Percentiles rank a stretch among this genome's conserved stretches.
Evolutionary conservation across 1,140 invertebrate species (phyloP).

Genomic region (Luehdorfia chinensis): DNA sequence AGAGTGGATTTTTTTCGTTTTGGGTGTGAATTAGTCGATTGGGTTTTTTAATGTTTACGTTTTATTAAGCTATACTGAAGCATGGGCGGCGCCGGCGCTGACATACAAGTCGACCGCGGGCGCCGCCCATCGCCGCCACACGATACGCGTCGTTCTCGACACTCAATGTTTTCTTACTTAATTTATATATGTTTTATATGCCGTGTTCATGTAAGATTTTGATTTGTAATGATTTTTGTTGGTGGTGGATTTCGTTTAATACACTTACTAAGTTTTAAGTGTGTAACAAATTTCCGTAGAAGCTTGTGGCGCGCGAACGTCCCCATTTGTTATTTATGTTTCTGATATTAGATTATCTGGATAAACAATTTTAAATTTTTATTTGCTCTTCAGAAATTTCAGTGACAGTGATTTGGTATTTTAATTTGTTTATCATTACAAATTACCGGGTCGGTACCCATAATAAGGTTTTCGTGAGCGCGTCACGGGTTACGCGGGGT

Average conservation of each 20-base stretch:
- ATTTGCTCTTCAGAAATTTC: no score
- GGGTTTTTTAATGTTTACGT: constrained; percentile 76
- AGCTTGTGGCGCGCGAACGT: constrained; percentile 28
- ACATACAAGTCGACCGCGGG: constrained; percentile 31
- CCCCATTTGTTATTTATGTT: no score
- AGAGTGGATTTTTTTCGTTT: constrained; percentile 76
- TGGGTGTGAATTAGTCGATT: constrained; percentile 76
- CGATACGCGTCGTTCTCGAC: constrained; percentile 68
- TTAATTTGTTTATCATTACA: no score
- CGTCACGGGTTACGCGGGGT: constrained; percentile 5
- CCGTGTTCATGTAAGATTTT: constrained; percentile 76
- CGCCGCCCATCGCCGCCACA: constrained; percentile 64
- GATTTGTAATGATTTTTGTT: constrained; percentile 74
- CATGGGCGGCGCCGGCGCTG: constrained; percentile 64
- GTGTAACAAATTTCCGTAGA: constrained; percentile 41
- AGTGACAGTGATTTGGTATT: no score
- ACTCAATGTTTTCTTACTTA: constrained; percentile 70
- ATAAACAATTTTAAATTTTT: no score
- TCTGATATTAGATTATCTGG: no score
- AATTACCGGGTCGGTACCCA: no score
- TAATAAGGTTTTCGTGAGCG: no score
- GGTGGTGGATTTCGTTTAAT: constrained; percentile 77
- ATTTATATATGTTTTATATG: constrained; percentile 67
- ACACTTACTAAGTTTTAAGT: constrained; percentile 58
- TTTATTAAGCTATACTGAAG: constrained; percentile 67